A percentile compares a stretch with the other conserved stretches of the same genome.
phyloP scores from a whole-genome alignment of 2,113 vertebrate genomes.

The Telmatochromis sp. region DNA sequence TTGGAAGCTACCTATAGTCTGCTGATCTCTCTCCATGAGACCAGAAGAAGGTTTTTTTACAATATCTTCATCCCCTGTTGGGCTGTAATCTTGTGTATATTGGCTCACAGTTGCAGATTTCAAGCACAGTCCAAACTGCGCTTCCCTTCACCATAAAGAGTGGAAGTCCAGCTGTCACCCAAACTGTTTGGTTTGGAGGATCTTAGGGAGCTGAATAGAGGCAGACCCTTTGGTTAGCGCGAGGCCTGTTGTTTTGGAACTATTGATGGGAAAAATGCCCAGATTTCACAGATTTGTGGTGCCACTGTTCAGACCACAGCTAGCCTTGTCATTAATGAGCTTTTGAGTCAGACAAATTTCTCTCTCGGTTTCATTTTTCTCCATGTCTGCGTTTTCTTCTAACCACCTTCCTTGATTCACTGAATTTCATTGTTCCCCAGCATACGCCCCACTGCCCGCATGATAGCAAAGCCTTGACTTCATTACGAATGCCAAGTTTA shows the following conservation, averaged over 20 bases:
- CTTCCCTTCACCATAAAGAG: slow-evolving; percentile 14
- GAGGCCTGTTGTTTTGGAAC: slow-evolving; percentile 15
- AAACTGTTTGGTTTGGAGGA: slow-evolving; percentile 49
- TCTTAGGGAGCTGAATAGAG: slow-evolving; percentile 8
- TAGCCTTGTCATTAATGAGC: slow-evolving; percentile 20
- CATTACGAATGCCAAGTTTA: neutral
- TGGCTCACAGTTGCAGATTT: slow-evolving; percentile 41
- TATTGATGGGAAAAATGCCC: neutral
- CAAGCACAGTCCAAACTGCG: slow-evolving; percentile 7
- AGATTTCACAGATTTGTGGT: slow-evolving; percentile 26
- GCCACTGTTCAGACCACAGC: slow-evolving; percentile 5
- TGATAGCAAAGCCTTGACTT: neutral
- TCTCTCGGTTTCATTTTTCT: neutral
- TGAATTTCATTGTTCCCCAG: neutral
- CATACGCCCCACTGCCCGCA: neutral
- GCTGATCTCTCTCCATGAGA: neutral
- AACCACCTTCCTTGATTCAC: neutral
- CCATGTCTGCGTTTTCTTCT: neutral
- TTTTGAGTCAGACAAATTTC: slow-evolving; percentile 7
- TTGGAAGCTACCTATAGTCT: neutral
- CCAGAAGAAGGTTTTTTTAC: neutral
- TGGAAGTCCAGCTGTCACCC: slow-evolving; percentile 58
- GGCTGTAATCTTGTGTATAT: slow-evolving; percentile 34
- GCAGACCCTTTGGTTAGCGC: neutral
- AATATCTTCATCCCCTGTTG: neutral